Percentiles rank a stretch among this genome's conserved stretches.
These are phyloP conservation scores for Hypolimnas misippus DNA, from an alignment of 2,888 invertebrate species.

Conservation along the genomic window DNA sequence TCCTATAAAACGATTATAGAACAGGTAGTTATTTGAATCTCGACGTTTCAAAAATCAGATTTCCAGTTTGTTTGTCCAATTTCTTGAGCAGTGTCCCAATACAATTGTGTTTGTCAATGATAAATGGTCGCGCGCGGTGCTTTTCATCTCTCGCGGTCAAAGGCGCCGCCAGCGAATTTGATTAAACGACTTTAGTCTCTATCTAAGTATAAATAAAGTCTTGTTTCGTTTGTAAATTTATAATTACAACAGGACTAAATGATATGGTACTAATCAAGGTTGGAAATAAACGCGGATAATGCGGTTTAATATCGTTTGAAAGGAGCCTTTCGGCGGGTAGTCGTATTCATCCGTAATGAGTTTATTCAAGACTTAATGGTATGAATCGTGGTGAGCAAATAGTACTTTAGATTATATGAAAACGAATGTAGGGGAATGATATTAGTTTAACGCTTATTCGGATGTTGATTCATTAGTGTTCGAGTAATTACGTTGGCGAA, in stretches of 20 bases:
- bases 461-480: conserved; percentile 15
- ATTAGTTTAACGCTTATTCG: conserved; percentile 24
- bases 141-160: conserved; percentile 80
- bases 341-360: conserved; percentile 80
- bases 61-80: conserved; percentile 79
- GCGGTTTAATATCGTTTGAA: conserved; percentile 81
- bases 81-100: conserved; percentile 76
- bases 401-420: conserved; percentile 58
- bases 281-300: conserved; percentile 81
- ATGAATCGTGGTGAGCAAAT: conserved; percentile 81
- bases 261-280: conserved; percentile 83
- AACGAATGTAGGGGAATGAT: conserved; percentile 27
- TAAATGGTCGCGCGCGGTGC: conserved; percentile 80
- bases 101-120: conserved; percentile 84
- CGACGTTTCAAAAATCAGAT: conserved; percentile 63
- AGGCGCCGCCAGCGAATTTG: conserved; percentile 64
- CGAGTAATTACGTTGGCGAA: conserved; percentile 9
- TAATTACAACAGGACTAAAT: conserved; percentile 83
- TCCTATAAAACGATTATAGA: conserved; percentile 31
- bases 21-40: conserved; percentile 43
- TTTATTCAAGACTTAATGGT: conserved; percentile 82
- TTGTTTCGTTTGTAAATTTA: conserved; percentile 52
- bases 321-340: conserved; percentile 80
- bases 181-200: conserved; percentile 53
- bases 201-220: conserved; percentile 46